Evolutionary conservation across 2,797 vertebrate genomes (phyloP), one percentile per base, ranked within the genome.

Genomic region (Moxostoma hubbsi): DNA sequence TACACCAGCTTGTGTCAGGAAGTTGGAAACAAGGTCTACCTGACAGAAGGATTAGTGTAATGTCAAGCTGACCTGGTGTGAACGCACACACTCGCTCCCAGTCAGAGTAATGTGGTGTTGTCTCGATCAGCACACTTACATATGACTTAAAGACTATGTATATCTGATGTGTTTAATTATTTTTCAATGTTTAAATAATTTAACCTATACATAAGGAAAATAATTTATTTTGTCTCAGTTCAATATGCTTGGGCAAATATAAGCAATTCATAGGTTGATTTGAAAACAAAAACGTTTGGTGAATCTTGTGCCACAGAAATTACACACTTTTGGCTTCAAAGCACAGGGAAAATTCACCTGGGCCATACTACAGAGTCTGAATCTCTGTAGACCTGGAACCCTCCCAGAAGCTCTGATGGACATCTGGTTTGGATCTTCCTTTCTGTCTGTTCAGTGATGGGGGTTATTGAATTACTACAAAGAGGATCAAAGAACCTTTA

Each of bases 381-480:
- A 4, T 53, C 50, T 43, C 7, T 5, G 45, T 16, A 13, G 15
- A 55, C 51, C n/a, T 66, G 53, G 36, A 24, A 36, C n/a, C 45
- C 54, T 69, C 49, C 64, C 50, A 75, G 61, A 11, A 57, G n/a
- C 46, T 4, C 24, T 64, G 58, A 78, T 62, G 54, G 65, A 62
- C 61, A 62, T 54, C 65, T 70, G 70, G 55, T 75, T 68, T 54
- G 18, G 5, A 65, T 69, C 73, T 65, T n/a, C 71, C 53, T n/a
- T 70, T n/a, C 54, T 69, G 58, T 54, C 24, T 55, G 57, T 55
- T 47, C 1, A 36, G 12, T 64, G 45, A 53, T 67, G 57, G 8
- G 53, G 67, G 79, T 45, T 16, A 59, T 54, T 77, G 53, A 69
- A 54, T 63, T 73, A 11, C 11, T 46, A 12, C 55, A 12, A 36